These are phyloP conservation scores for Gallinago solitaria DNA, from an alignment of 2,797 vertebrate species.

Conservation along the genomic window DNA sequence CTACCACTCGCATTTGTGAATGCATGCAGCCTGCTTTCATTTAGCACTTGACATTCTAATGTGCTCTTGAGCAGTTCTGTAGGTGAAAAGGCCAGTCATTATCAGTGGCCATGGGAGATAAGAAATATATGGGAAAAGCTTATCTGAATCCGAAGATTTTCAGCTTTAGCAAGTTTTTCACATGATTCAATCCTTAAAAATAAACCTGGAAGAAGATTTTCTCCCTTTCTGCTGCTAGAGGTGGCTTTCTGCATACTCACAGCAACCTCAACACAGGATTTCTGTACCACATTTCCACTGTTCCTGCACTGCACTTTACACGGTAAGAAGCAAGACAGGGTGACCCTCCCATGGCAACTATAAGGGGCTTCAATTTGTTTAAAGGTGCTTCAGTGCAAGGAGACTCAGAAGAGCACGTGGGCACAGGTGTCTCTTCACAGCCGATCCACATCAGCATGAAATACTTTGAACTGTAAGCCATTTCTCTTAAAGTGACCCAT, in stretches of 20 bases:
- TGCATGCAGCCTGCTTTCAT: neutral
- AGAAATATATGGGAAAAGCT: constrained; percentile 29
- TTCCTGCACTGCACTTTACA: neutral
- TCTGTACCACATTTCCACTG: neutral
- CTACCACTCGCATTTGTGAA: constrained; percentile 15
- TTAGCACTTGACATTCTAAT: constrained; percentile 34
- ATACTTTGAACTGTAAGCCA: neutral
- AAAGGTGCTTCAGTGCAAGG: neutral
- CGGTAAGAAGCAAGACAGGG: neutral
- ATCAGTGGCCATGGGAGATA: constrained; percentile 37
- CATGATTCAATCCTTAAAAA: neutral
- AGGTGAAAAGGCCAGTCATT: constrained; percentile 40
- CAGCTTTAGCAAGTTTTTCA: neutral
- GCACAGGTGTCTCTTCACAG: neutral
- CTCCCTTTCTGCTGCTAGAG: neutral
- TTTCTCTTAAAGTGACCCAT: neutral
- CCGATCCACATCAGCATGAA: neutral
- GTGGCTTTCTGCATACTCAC: neutral
- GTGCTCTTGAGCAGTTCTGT: neutral
- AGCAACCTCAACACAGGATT: neutral
- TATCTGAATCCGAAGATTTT: constrained; percentile 19
- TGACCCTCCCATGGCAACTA: neutral
- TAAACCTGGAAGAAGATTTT: constrained; percentile 3
- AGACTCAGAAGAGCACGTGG: neutral
- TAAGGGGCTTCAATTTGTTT: neutral